Evolutionary conservation across 2,113 vertebrate species (phyloP).

Genomic region (Heptranchias perlo): DNA sequence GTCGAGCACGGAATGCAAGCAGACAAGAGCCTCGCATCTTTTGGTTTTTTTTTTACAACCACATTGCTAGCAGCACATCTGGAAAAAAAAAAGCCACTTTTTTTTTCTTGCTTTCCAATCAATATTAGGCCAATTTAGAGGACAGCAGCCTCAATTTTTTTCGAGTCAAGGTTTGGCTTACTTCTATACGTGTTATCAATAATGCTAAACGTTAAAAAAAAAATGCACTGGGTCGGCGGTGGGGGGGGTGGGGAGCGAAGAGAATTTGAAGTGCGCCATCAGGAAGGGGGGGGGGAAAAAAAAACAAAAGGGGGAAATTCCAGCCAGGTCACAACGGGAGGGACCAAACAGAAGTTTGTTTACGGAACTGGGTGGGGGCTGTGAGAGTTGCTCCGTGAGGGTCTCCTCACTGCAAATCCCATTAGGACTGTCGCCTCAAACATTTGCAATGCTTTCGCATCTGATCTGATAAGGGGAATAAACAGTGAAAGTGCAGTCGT

Average conservation of each 20-base stretch:
- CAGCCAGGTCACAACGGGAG: background rate
- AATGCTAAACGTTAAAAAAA: background rate
- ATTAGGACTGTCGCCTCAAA: background rate
- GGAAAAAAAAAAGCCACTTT: too few species aligned
- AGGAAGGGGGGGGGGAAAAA: constrained; percentile 34
- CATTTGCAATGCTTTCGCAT: background rate
- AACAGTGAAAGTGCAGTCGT: background rate
- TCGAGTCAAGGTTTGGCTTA: too few species aligned
- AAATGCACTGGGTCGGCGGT: background rate
- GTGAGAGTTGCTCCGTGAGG: background rate
- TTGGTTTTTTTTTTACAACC: background rate
- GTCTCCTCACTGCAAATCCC: background rate
- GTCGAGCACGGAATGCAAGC: background rate
- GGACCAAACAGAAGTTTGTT: constrained; percentile 38
- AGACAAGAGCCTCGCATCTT: background rate
- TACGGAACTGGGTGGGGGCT: too few species aligned
- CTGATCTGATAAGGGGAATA: background rate
- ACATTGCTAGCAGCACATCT: too few species aligned
- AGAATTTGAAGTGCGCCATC: background rate
- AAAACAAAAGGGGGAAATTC: constrained; percentile 42
- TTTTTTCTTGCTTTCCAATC: background rate
- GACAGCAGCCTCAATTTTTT: background rate
- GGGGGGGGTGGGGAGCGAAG: background rate
- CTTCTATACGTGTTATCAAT: background rate
- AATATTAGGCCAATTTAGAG: background rate